Base-by-base conservation (phyloP, 2,888 invertebrate genomes). In the Drosophila siamana region DNA sequence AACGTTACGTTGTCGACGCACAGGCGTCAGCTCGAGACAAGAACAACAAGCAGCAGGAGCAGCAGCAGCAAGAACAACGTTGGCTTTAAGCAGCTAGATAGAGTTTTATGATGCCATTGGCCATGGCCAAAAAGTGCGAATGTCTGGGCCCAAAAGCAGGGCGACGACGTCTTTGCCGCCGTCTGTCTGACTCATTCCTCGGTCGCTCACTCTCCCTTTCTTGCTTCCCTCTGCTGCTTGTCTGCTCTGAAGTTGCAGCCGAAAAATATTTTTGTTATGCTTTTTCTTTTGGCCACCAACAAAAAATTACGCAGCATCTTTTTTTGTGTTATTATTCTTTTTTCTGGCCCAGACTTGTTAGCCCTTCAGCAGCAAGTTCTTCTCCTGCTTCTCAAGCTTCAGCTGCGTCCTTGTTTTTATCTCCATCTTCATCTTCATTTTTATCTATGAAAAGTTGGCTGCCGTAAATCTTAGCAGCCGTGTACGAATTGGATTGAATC, bases 71-170 rank as follows among this genome's bases (percentile, higher is more conserved):
- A 55, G 51, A 61, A 71, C 51, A 56, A 69, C 47, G 40, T 28
- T 41, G 26, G 59, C 61, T 73, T 55, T 72, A 61, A 72, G 69
- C 68, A 52, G 46, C 57, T 26, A 51, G 67, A 43, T 52, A 22
- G 64, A 63, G 69, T 87, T 86, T 89, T 89, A 87, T 87, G 86
- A 80, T 86, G 83, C 79, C 83, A 86, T 88, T 89, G 86, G 83
- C 89, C 87, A 82, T 78, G 86, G 84, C 74, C 74, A 80, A 77
- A 83, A 84, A 77, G 71, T 69, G 73, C 71, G 78, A 80, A 68
- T 69, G 86, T 38, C 36, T 38, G 36, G 68, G 54, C 61, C 64
- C 64, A 66, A 68, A 63, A 59, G 52, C 55, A 69, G 44, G 65
- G 48, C 47, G 69, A 63, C 78, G 77, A 63, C 72, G 69, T 77